phyloP scores from a whole-genome alignment of 2,888 invertebrate genomes.

The Diadegma fenestrale region DNA sequence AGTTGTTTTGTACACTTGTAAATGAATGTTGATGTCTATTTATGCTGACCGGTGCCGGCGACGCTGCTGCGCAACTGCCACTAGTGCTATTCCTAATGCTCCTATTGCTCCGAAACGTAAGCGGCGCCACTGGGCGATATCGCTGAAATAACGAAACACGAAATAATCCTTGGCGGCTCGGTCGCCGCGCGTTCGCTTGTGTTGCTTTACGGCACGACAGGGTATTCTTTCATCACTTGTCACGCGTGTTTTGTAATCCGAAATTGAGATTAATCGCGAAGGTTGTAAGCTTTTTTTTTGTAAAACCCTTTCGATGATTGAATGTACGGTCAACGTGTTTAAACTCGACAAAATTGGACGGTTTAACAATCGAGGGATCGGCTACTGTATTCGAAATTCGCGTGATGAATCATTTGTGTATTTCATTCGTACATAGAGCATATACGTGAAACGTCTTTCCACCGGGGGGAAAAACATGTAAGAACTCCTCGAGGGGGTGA shows the following conservation, averaged over 20 bases:
- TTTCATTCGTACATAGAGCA: conserved; percentile 6
- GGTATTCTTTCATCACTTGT: background rate
- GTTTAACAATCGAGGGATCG: background rate
- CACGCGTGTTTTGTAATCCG: conserved; percentile 12
- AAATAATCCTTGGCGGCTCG: background rate
- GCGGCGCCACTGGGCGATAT: background rate
- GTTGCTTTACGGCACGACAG: background rate
- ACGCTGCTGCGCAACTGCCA: background rate
- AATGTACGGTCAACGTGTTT: background rate
- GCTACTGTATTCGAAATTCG: background rate
- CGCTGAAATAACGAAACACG: conserved; percentile 9
- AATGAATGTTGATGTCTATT: background rate
- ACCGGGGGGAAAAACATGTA: conserved; percentile 6
- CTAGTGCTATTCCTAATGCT: too few relatives aligned
- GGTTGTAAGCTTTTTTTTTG: background rate
- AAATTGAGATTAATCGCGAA: background rate
- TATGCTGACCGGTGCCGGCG: background rate
- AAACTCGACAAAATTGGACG: background rate
- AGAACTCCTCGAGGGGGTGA: background rate
- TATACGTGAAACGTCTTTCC: background rate
- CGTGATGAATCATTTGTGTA: conserved; percentile 15
- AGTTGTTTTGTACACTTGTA: background rate
- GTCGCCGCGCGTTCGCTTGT: background rate
- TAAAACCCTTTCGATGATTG: background rate
- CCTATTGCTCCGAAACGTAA: background rate